Conservation (phyloP, 1,140 invertebrate genomes). For the Harpegnathos saltator region DNA sequence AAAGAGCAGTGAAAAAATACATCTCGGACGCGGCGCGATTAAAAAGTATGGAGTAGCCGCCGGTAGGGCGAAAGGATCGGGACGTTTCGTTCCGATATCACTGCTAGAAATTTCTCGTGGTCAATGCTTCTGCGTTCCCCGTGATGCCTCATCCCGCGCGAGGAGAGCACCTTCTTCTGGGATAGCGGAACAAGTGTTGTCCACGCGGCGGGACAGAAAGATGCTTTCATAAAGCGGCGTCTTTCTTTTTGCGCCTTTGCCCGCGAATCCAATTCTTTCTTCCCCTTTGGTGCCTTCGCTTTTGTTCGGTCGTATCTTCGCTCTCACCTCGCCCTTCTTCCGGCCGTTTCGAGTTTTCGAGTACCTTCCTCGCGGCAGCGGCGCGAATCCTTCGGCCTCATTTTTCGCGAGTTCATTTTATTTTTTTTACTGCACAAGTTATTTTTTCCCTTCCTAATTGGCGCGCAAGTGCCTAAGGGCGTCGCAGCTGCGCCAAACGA, state of each 20-base stretch:
- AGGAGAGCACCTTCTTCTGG: constrained; percentile 20
- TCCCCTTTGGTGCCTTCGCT: constrained; percentile 42
- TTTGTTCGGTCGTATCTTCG: constrained; percentile 59
- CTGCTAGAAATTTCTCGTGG: constrained; percentile 34
- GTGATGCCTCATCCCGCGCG: background rate
- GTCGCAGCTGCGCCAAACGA: background rate
- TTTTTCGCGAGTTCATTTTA: constrained; percentile 38
- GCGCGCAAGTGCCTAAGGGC: background rate
- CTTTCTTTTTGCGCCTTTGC: constrained; percentile 61
- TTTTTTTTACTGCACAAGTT: constrained; percentile 6
- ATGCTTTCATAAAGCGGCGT: constrained; percentile 68
- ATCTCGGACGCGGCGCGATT: constrained; percentile 44
- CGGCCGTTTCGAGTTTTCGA: constrained; percentile 41
- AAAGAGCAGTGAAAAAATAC: constrained; percentile 25
- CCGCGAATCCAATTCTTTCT: constrained; percentile 60
- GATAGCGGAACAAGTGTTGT: constrained; percentile 49
- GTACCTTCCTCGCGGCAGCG: constrained; percentile 10
- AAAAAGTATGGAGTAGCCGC: constrained; percentile 53
- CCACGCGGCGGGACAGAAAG: constrained; percentile 36
- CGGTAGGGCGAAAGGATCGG: constrained; percentile 28
- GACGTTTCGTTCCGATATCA: constrained; percentile 58
- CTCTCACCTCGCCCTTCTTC: constrained; percentile 39
- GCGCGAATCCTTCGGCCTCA: background rate
- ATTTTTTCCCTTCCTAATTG: constrained; percentile 33
- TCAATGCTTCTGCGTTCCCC: constrained; percentile 54